Evolutionary conservation across 2,888 invertebrate genomes (phyloP), one percentile per base, ranked within the genome.

Genomic region (Ophonus ardosiacus): DNA sequence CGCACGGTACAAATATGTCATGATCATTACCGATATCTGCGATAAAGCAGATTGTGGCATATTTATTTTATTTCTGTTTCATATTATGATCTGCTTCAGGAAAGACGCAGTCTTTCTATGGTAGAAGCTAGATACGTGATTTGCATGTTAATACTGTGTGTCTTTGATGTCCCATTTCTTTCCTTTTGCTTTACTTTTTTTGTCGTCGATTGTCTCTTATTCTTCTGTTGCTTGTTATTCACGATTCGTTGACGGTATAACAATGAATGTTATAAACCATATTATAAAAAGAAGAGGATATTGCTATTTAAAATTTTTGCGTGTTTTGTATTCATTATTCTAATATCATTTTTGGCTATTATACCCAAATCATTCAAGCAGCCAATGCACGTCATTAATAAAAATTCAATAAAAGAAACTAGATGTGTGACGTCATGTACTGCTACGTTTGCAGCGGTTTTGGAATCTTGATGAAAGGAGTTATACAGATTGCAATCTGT

Each of bases 171-270:
- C 17, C 4, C 15, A 15, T 17, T 59, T 59, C 57, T 59, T 59
- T 59, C 57, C 15, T 17, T 59, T 59, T 59, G 10, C 57, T 59
- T 7, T 7, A 17, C 57, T 10, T 6, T 21, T 61, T 61, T 18
- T 61, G 61, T 61, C 24, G 61, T 7, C 61, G 21, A 61, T 21
- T 61, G 61, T 61, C 61, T 61, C 18, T 18, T 21, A 7, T 18
- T 7, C 21, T 21, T 61, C 61, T 61, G 61, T 18, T 61, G 61
- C 18, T 61, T 21, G 61, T 61, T 61, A 61, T 61, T 61, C 61
- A 61, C 61, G 61, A 61, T 61, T 61, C 61, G 61, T 21, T 61
- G 61, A 18, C 61, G 21, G 21, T 17, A 61, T 17, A 61, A 21
- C 61, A 61, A 61, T 59, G 57, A 10, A 59, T 59, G 57, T 59